These are phyloP conservation scores for Neoitamus cyanurus DNA, from an alignment of 2,888 invertebrate genomes.

Conservation along the genomic window DNA sequence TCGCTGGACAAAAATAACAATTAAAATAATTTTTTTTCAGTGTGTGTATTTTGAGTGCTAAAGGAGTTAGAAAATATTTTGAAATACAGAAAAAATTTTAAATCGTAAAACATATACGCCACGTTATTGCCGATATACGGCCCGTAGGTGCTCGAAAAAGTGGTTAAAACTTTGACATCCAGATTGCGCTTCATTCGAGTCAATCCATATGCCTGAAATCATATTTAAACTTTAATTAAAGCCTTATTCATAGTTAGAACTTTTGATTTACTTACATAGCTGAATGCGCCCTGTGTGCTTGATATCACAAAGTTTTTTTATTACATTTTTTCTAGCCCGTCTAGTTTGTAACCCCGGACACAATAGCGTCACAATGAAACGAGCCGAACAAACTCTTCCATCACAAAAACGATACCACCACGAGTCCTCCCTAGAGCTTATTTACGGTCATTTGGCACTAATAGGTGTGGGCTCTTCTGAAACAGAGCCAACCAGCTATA, in stretches of 20 bases:
- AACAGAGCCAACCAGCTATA: background rate
- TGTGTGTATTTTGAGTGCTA: too few relatives aligned
- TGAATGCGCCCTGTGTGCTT: background rate
- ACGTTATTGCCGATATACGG: too few relatives aligned
- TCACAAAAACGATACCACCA: background rate
- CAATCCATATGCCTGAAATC: too few relatives aligned
- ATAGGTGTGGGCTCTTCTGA: conserved; percentile 15
- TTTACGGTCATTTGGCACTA: conserved; percentile 27
- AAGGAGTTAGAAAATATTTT: too few relatives aligned
- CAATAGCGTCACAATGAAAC: background rate
- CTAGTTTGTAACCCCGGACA: background rate
- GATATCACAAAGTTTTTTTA: background rate
- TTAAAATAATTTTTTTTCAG: too few relatives aligned
- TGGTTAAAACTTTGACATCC: too few relatives aligned
- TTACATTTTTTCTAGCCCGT: background rate
- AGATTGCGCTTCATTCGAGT: too few relatives aligned
- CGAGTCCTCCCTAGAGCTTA: background rate
- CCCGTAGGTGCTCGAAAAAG: too few relatives aligned
- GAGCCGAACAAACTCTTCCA: background rate
- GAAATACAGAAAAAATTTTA: too few relatives aligned
- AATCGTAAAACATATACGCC: too few relatives aligned
- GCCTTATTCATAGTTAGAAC: background rate
- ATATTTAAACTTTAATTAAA: too few relatives aligned
- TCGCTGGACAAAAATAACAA: too few relatives aligned
- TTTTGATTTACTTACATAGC: background rate